Conservation (phyloP, 1,140 invertebrate genomes). For the Drosophila carrolli region DNA sequence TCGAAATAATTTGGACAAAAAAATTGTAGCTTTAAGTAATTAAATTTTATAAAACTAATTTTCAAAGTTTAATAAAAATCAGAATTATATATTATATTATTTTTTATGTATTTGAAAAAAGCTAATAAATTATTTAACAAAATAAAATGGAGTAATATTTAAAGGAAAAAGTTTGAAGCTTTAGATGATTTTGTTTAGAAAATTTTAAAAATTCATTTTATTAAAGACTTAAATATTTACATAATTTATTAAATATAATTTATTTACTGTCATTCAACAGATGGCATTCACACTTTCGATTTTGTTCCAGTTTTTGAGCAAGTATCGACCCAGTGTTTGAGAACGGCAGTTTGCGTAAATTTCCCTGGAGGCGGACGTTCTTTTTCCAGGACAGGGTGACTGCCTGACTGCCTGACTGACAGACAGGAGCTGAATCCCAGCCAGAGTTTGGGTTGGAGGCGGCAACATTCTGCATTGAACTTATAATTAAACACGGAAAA, state of each 20-base stretch:
- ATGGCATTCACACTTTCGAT: background rate
- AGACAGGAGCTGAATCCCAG: constrained; percentile 28
- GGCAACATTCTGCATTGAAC: constrained; percentile 65
- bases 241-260: too few relatives aligned
- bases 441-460: constrained; percentile 3
- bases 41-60: too few relatives aligned
- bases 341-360: constrained; percentile 54
- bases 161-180: too few relatives aligned
- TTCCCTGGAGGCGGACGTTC: constrained; percentile 63
- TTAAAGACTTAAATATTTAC: too few relatives aligned
- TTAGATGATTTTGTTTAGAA: too few relatives aligned
- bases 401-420: constrained; percentile 27
- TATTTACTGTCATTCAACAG: background rate
- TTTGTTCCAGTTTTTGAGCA: background rate
- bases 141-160: background rate
- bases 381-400: constrained; percentile 26
- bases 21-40: too few relatives aligned
- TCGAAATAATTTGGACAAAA: too few relatives aligned
- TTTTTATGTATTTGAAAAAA: too few relatives aligned
- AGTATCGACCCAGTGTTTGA: constrained; percentile 12
- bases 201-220: too few relatives aligned
- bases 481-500: constrained; percentile 81
- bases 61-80: too few relatives aligned
- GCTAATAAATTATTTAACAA: background rate
- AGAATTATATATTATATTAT: too few relatives aligned